Conservation (phyloP, 2,113 vertebrate genomes). For the Sturnus vulgaris region DNA sequence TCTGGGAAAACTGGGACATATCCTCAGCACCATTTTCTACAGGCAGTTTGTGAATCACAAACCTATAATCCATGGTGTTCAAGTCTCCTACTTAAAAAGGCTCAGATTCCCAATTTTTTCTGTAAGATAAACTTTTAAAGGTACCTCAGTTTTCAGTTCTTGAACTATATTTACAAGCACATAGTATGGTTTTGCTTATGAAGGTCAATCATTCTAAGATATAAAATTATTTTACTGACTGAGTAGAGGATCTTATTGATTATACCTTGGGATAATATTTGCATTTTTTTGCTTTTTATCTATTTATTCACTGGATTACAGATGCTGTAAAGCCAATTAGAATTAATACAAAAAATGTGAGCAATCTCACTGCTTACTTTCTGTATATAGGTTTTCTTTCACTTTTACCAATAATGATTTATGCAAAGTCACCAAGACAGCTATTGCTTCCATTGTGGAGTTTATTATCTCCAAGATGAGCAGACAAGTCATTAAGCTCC, state of each 20-base stretch:
- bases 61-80: not conserved
- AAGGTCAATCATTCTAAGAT: slow-evolving; percentile 3
- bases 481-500: slow-evolving; percentile 73
- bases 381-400: slow-evolving; percentile 67
- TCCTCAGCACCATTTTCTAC: not conserved
- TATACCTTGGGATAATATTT: slow-evolving; percentile 43
- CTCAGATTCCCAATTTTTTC: not conserved
- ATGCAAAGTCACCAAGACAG: slow-evolving; percentile 72
- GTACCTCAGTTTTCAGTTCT: not conserved
- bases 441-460: slow-evolving; percentile 67
- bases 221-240: slow-evolving; percentile 41
- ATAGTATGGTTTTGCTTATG: not conserved
- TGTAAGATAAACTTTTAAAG: not conserved
- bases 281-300: slow-evolving; percentile 22
- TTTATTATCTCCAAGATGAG: slow-evolving; percentile 77
- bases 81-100: not conserved
- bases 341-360: slow-evolving; percentile 56
- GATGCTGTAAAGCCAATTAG: slow-evolving; percentile 36
- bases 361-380: slow-evolving; percentile 21
- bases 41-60: not conserved
- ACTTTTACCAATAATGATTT: slow-evolving; percentile 76
- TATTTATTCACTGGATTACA: slow-evolving; percentile 33
- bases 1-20: not conserved
- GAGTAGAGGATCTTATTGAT: slow-evolving; percentile 33
- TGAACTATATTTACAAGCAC: not conserved